Evolutionary conservation across 2,113 vertebrate genomes (phyloP).

Genomic region (Heterocephalus glaber): DNA sequence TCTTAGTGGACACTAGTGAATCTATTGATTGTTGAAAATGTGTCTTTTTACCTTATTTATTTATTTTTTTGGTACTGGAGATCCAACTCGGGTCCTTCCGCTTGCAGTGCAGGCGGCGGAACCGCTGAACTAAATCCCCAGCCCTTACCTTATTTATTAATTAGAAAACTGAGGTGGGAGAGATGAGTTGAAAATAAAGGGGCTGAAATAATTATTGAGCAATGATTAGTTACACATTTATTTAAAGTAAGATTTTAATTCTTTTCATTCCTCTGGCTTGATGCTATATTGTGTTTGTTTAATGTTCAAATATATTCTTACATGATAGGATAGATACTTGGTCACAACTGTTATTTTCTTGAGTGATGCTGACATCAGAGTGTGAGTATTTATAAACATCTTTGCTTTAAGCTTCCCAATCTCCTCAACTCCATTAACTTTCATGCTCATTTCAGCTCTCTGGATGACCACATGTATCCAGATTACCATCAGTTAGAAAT

Average conservation of each 20-base stretch:
- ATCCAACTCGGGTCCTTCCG: no score
- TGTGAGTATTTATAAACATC: not conserved
- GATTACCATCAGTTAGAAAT: not conserved
- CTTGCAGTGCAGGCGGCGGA: no score
- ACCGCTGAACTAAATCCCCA: no score
- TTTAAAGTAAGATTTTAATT: slow-evolving; percentile 38
- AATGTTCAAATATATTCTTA: not conserved
- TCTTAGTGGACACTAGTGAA: not conserved
- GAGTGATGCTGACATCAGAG: not conserved
- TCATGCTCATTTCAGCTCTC: not conserved
- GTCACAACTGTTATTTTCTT: not conserved
- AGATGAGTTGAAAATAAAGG: slow-evolving; percentile 36
- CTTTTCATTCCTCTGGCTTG: slow-evolving; percentile 49
- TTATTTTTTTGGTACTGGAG: no score
- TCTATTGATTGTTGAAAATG: not conserved
- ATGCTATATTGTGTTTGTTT: slow-evolving; percentile 55
- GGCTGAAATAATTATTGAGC: slow-evolving; percentile 72
- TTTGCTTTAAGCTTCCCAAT: not conserved
- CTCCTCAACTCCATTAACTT: not conserved
- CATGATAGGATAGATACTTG: not conserved
- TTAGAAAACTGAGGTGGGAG: not conserved
- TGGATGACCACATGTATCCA: not conserved
- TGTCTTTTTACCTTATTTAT: not conserved
- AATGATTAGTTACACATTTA: slow-evolving; percentile 72
- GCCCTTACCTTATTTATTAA: not conserved